A percentile compares a stretch with the other conserved stretches of the same genome.
phyloP scores from a whole-genome alignment of 2,888 invertebrate species.

The Ochropleura leucogaster region DNA sequence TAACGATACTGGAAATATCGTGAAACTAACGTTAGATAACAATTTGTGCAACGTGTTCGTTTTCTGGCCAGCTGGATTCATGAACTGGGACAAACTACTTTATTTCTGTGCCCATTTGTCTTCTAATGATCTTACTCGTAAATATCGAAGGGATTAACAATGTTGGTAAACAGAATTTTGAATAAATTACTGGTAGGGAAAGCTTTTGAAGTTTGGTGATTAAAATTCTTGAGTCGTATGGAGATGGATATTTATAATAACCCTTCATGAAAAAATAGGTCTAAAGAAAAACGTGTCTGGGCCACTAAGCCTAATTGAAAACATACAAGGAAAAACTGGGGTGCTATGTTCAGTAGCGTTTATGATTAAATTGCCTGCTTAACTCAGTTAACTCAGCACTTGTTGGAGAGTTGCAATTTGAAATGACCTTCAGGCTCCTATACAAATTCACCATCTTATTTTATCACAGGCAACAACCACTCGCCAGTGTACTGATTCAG shows the following conservation, averaged over 20 bases:
- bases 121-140: conserved; percentile 49
- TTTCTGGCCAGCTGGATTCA: conserved; percentile 54
- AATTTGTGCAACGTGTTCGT: conserved; percentile 69
- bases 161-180: conserved; percentile 47
- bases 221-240: conserved; percentile 20
- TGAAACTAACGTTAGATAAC: conserved; percentile 63
- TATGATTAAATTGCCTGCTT: conserved; percentile 48
- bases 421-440: conserved; percentile 26
- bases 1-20: conserved; percentile 73
- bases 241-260: conserved; percentile 46
- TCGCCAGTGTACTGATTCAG: neutral
- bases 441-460: conserved; percentile 17
- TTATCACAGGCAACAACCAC: neutral
- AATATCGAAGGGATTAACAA: conserved; percentile 53
- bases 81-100: conserved; percentile 63
- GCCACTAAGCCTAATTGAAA: neutral
- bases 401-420: conserved; percentile 28
- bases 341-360: conserved; percentile 31
- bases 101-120: conserved; percentile 59
- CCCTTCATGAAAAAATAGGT: conserved; percentile 24
- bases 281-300: neutral
- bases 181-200: conserved; percentile 22
- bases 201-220: conserved; percentile 49
- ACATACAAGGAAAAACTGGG: conserved; percentile 12
- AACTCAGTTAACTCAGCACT: conserved; percentile 42